Conservation (phyloP, 2,113 vertebrate genomes). For the Mirza zaza region DNA sequence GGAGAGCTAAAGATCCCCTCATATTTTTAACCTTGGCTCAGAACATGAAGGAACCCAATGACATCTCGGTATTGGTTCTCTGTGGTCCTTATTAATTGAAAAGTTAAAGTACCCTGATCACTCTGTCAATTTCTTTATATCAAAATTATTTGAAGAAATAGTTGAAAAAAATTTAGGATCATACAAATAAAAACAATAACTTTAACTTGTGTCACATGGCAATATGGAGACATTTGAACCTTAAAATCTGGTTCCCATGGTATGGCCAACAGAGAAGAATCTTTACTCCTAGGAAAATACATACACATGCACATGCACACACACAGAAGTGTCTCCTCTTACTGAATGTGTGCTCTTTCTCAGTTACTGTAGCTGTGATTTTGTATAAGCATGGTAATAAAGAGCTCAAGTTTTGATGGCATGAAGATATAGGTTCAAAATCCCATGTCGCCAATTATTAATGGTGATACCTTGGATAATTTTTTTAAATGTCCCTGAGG, state of each 20-base stretch:
- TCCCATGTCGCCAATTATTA: not conserved
- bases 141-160: slow-evolving; percentile 21
- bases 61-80: not conserved
- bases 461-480: not conserved
- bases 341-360: not conserved
- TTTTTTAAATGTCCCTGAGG: not conserved
- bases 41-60: not conserved
- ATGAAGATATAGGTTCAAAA: not conserved
- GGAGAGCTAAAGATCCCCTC: not conserved
- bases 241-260: not conserved
- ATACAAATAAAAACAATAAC: not conserved
- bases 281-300: not conserved
- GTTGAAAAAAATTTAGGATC: not conserved
- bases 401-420: not conserved
- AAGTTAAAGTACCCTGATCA: not conserved
- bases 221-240: not conserved
- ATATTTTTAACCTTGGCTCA: not conserved
- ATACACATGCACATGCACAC: not conserved
- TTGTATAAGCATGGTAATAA: not conserved
- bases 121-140: not conserved
- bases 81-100: not conserved
- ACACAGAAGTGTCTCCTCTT: not conserved
- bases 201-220: not conserved
- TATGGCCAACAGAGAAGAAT: not conserved
- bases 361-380: not conserved